Evolutionary conservation across 2,113 vertebrate species (phyloP).

Genomic region (Megatriorchis doriae): DNA sequence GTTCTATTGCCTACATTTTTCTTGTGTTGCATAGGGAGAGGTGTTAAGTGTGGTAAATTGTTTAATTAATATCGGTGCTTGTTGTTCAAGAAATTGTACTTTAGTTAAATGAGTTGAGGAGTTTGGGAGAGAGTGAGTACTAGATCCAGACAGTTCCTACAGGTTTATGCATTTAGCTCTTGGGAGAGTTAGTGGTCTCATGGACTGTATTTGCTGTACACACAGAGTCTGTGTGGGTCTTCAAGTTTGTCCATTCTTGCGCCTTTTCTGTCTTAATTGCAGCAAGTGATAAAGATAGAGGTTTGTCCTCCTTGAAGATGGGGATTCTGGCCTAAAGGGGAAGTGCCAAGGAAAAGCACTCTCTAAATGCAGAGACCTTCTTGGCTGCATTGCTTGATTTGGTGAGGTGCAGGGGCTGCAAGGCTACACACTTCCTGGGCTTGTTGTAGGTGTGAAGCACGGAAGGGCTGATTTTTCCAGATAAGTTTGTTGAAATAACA

Average conservation of each 20-base stretch:
- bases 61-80: neutral
- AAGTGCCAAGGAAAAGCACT: neutral
- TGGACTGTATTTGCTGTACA: neutral
- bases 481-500: neutral
- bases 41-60: neutral
- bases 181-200: neutral
- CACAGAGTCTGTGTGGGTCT: fast-evolving
- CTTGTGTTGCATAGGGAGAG: neutral
- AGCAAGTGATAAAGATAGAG: neutral
- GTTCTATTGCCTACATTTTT: neutral
- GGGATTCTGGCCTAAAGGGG: neutral
- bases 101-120: neutral
- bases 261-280: neutral
- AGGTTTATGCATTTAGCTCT: neutral
- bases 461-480: neutral
- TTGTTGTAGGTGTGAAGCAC: neutral
- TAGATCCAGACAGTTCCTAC: neutral
- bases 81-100: too few relatives aligned
- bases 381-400: neutral
- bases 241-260: neutral
- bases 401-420: neutral
- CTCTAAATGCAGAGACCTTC: neutral
- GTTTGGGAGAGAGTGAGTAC: neutral
- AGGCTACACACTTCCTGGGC: fast-evolving
- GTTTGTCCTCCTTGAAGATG: neutral